Base-by-base conservation (phyloP, 2,888 invertebrate genomes). In the Drosophila fungiperda region DNA sequence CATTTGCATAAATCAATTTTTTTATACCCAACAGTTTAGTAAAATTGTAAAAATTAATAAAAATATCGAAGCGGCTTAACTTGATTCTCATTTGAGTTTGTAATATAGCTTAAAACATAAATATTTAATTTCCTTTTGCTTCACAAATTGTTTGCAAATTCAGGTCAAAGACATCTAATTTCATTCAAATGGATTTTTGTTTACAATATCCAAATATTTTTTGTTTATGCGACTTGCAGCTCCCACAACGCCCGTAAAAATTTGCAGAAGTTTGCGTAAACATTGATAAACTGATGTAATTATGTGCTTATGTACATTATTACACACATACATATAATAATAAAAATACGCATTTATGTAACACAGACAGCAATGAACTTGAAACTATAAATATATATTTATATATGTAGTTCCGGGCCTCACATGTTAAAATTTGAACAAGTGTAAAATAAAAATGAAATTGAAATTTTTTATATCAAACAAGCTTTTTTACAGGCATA, bases 151-250 rank as follows among this genome's bases (percentile, higher is more conserved):
- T 42, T 55, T 69, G 32, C 54, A 45, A 54, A 60, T 75, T 36
- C 12, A 76, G 60, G 60, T 76, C 70, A 80, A 77, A 80, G 26
- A n/a, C 50, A 70, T 40, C 29, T 15, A 57, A 63, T 54, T 53
- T 57, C 33, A 67, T 17, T 57, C 29, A 3, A 52, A 73, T 53
- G 20, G 15, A 5, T 48, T 68, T 67, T 50, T 82, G 75, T 67
- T 74, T 69, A 69, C 57, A 67, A 40, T 67, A 52, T 60, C 48
- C 50, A 11, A 57, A 72, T 57, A 32, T 29, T 65, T 54, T 59
- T 58, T 64, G 60, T 73, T 80, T 76, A 65, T 54, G 52, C 60
- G 23, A 53, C 36, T 50, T 36, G 32, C 3, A 23, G 35, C 35
- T 35, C 38, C 40, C 40, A 42, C 52, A 58, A 29, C 29, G 17